Evolutionary conservation across 2,888 invertebrate species (phyloP).

Genomic region (Oxystoma pomonae): DNA sequence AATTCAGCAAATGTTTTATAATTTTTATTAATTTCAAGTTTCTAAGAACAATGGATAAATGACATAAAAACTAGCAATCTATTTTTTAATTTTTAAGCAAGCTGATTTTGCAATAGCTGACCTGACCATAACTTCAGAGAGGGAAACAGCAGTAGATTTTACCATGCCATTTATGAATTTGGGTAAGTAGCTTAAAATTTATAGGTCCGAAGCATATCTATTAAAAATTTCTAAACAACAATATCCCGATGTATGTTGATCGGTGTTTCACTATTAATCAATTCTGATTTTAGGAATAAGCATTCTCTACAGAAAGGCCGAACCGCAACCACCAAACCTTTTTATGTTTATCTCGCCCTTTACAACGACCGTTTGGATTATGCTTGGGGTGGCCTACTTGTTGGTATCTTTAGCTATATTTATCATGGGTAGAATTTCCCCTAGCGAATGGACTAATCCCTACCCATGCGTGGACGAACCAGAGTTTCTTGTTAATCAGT

Average conservation of each 20-base stretch:
- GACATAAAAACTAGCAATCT: too few relatives aligned
- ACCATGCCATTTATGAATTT: constrained; percentile 95
- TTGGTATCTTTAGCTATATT: constrained; percentile 77
- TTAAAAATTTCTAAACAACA: too few relatives aligned
- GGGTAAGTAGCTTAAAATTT: constrained; percentile 48
- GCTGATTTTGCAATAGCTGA: constrained; percentile 92
- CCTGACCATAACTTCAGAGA: constrained; percentile 80
- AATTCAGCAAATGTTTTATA: background rate
- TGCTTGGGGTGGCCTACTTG: constrained; percentile 75
- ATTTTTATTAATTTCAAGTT: too few relatives aligned
- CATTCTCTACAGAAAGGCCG: constrained; percentile 84
- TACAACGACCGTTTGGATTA: constrained; percentile 75
- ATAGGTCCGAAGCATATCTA: too few relatives aligned
- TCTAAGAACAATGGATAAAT: too few relatives aligned
- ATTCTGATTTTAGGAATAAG: constrained; percentile 68
- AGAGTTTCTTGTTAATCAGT: constrained; percentile 78
- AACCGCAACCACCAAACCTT: constrained; percentile 77
- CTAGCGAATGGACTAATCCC: constrained; percentile 87
- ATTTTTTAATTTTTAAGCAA: too few relatives aligned
- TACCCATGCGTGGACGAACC: constrained; percentile 82
- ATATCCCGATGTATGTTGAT: background rate
- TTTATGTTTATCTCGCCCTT: constrained; percentile 93
- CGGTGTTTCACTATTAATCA: background rate
- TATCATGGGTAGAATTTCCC: constrained; percentile 73
- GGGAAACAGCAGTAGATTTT: constrained; percentile 88